Percentiles rank a stretch among this genome's conserved stretches.
These are phyloP conservation scores for Syrista parreyssii DNA, from an alignment of 2,888 invertebrate species.

Conservation along the genomic window DNA sequence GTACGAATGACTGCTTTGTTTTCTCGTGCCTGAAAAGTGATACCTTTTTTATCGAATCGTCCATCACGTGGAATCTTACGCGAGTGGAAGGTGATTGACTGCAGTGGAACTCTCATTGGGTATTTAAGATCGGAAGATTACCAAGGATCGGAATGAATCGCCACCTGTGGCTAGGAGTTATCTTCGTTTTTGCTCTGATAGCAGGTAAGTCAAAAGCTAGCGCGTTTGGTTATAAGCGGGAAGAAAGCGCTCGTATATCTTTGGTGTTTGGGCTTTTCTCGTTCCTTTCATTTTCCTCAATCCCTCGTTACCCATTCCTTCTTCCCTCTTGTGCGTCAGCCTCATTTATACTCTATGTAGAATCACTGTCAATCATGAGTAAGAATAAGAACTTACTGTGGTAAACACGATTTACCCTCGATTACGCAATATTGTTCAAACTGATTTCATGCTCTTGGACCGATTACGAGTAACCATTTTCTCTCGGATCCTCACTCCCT, in stretches of 20 bases:
- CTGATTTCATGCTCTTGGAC: neutral
- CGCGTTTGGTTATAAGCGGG: neutral
- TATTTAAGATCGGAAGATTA: neutral
- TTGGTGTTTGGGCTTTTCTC: neutral
- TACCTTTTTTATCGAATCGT: neutral
- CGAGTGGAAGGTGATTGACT: neutral
- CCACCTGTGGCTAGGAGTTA: constrained; percentile 51
- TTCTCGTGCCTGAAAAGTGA: neutral
- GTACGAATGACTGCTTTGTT: neutral
- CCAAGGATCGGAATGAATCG: constrained; percentile 40
- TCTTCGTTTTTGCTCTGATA: constrained; percentile 41
- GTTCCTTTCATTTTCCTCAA: constrained; percentile 25
- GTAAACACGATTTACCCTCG: neutral
- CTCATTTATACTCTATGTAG: neutral
- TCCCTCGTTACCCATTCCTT: neutral
- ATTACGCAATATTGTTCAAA: neutral
- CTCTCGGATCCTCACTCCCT: neutral
- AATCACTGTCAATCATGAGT: neutral
- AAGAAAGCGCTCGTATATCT: neutral
- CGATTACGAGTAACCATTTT: neutral
- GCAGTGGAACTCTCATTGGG: neutral
- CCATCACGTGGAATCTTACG: neutral
- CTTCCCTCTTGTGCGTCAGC: neutral
- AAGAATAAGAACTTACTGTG: neutral
- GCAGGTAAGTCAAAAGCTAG: constrained; percentile 43